phyloP scores from a whole-genome alignment of 2,113 vertebrate genomes.

The Ovis aries region ARS-UI_Ramb_v3.0 NC_056071.1:31805001-31805500 shows the following conservation, averaged over 20 bases:
- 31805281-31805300: not conserved
- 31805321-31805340: accelerated
- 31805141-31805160: not conserved
- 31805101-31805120: not conserved
- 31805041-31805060: not conserved
- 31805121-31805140: not conserved
- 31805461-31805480: not conserved
- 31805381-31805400: not conserved
- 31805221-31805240: accelerated
- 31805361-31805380: not conserved
- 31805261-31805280: not conserved
- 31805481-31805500: not conserved
- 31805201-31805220: not conserved
- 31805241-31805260: not conserved
- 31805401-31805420: not conserved
- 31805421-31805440: not conserved
- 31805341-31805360: not conserved
- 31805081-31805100: not conserved
- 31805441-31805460: not conserved
- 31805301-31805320: not conserved
- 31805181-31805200: not conserved
- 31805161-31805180: not conserved
- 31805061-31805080: not conserved
- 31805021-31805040: not conserved
- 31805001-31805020: not conserved